These are phyloP conservation scores for Drosophila monieri DNA, from an alignment of 2,888 invertebrate genomes.

Conservation along the genomic window DNA sequence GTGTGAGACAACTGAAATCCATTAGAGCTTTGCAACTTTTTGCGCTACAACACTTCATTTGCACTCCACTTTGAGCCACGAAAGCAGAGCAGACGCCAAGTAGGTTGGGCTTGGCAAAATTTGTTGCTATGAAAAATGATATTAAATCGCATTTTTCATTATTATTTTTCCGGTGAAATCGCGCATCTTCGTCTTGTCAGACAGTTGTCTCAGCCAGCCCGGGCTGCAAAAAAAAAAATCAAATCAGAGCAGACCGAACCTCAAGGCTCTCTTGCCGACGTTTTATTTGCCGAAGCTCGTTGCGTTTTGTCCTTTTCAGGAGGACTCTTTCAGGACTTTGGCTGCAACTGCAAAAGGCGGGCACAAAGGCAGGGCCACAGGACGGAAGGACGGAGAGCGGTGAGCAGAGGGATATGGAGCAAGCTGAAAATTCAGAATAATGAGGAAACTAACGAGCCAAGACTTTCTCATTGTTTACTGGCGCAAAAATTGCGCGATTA, in stretches of 20 bases:
- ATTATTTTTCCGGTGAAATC: constrained; percentile 51
- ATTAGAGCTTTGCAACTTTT: constrained; percentile 12
- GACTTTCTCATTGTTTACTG: constrained; percentile 80
- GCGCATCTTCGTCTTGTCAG: constrained; percentile 53
- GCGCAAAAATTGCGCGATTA: constrained; percentile 79
- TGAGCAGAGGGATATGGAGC: constrained; percentile 18
- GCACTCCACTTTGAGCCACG: constrained; percentile 26
- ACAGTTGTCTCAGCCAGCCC: constrained; percentile 40
- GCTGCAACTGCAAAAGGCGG: constrained; percentile 49
- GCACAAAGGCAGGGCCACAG: constrained; percentile 26
- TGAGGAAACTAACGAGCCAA: constrained; percentile 80
- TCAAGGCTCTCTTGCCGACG: constrained; percentile 37
- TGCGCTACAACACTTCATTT: constrained; percentile 41
- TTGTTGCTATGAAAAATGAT: constrained; percentile 59
- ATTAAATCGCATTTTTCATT: constrained; percentile 66
- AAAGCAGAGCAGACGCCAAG: constrained; percentile 9
- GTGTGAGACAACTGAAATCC: constrained; percentile 16
- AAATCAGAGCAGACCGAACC: constrained; percentile 23
- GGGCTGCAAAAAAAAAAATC: neutral
- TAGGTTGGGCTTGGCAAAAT: constrained; percentile 48
- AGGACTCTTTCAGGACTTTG: constrained; percentile 26
- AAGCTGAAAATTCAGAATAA: constrained; percentile 70
- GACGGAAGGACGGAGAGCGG: neutral
- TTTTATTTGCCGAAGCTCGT: constrained; percentile 35
- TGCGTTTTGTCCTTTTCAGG: constrained; percentile 42